A percentile compares a stretch with the other conserved stretches of the same genome.
phyloP scores from a whole-genome alignment of 2,797 vertebrate genomes.

The Semaprochilodus insignis region DNA sequence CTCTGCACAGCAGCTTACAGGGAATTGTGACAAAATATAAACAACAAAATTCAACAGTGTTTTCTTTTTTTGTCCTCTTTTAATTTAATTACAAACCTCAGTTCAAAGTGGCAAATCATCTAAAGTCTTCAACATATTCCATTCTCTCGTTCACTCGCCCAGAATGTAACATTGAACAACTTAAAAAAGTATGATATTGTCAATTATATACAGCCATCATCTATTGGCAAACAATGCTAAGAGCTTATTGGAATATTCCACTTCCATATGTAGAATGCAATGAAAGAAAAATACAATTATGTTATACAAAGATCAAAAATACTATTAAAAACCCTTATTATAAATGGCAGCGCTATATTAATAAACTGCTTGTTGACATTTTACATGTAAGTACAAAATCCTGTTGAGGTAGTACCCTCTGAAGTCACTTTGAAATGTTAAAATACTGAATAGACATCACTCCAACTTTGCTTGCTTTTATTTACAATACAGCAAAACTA shows the following conservation, averaged over 20 bases:
- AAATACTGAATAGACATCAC: conserved; percentile 86
- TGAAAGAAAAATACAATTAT: conserved; percentile 88
- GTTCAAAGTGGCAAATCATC: conserved; percentile 81
- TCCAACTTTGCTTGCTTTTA: conserved; percentile 64
- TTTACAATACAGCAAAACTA: conserved; percentile 84
- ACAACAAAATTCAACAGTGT: conserved; percentile 86
- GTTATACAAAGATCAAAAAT: conserved; percentile 90
- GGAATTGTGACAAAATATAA: conserved; percentile 84
- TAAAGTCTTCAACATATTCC: conserved; percentile 70
- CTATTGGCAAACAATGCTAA: conserved; percentile 81
- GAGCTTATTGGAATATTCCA: conserved; percentile 81
- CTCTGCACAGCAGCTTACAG: conserved; percentile 86
- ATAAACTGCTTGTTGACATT: conserved; percentile 85
- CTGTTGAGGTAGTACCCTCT: conserved; percentile 86
- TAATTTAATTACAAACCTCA: conserved; percentile 82
- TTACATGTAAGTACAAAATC: conserved; percentile 86
- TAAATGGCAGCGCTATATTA: conserved; percentile 87
- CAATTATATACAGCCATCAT: conserved; percentile 82
- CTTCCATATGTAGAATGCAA: conserved; percentile 81
- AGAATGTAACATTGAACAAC: conserved; percentile 80
- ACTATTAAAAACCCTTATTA: conserved; percentile 88
- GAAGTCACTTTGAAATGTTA: conserved; percentile 85
- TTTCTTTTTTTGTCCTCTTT: conserved; percentile 75
- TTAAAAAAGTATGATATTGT: conserved; percentile 76
- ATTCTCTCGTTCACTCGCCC: conserved; percentile 69